phyloP scores from a whole-genome alignment of 2,113 vertebrate genomes.

The Hippoglossus stenolepis region DNA sequence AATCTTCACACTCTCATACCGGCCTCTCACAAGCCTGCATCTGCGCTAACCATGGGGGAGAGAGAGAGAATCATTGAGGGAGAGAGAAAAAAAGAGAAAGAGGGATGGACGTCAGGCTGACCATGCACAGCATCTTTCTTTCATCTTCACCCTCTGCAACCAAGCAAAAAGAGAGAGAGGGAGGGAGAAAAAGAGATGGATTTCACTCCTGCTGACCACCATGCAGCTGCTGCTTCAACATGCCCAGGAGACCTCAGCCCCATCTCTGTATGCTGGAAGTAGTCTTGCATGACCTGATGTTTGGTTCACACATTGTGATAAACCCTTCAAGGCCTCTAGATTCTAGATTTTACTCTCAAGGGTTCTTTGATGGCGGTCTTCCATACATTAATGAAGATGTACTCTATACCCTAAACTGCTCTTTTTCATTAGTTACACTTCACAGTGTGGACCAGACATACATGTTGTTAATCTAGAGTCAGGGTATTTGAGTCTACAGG shows the following conservation, averaged over 20 bases:
- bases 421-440: background rate
- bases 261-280: constrained; percentile 45
- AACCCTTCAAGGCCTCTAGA: background rate
- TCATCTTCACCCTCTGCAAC: constrained; percentile 65
- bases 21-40: constrained; percentile 67
- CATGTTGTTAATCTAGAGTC: too few species aligned
- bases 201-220: constrained; percentile 69
- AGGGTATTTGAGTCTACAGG: too few species aligned
- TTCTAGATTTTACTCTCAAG: too few species aligned
- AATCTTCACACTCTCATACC: constrained; percentile 67
- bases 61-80: constrained; percentile 43
- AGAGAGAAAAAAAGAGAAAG: constrained; percentile 35
- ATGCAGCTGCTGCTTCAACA: constrained; percentile 76
- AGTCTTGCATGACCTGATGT: background rate
- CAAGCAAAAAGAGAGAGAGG: constrained; percentile 50
- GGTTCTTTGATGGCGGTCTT: too few species aligned
- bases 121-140: constrained; percentile 71
- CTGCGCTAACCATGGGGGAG: constrained; percentile 37
- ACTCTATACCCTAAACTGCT: too few species aligned
- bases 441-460: too few species aligned
- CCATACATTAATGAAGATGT: too few species aligned
- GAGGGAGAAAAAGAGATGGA: constrained; percentile 48
- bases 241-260: constrained; percentile 59
- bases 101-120: constrained; percentile 72
- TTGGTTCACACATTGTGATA: constrained; percentile 14